phyloP scores from a whole-genome alignment of 2,888 invertebrate genomes.

The Nomada ruficornis region DNA sequence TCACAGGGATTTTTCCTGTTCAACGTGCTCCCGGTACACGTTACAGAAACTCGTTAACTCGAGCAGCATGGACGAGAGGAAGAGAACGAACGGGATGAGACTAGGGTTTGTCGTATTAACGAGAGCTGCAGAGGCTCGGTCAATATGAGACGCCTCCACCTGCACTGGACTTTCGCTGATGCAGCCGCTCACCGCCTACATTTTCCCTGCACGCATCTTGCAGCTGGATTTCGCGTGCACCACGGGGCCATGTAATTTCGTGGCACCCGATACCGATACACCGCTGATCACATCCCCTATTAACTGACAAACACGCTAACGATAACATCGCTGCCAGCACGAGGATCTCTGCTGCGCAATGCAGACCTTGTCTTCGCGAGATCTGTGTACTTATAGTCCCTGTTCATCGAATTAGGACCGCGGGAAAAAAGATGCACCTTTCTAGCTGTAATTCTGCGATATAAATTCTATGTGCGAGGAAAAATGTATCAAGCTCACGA shows the following conservation, averaged over 20 bases:
- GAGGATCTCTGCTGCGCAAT: not conserved
- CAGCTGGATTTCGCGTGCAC: conserved; percentile 19
- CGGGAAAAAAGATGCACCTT: no score
- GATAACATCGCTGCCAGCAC: not conserved
- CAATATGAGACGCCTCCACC: conserved; percentile 58
- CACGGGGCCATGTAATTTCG: conserved; percentile 27
- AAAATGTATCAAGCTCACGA: not conserved
- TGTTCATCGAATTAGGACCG: no score
- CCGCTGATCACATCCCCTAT: conserved; percentile 8
- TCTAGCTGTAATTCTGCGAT: no score
- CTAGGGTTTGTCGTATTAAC: conserved; percentile 41
- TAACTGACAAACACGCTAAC: conserved; percentile 27
- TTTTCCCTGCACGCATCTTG: conserved; percentile 40
- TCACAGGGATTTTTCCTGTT: conserved; percentile 35
- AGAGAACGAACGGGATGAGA: not conserved
- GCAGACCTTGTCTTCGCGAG: no score
- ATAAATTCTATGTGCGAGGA: not conserved
- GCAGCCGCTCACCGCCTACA: conserved; percentile 41
- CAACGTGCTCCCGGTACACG: conserved; percentile 16
- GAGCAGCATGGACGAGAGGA: conserved; percentile 12
- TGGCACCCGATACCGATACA: conserved; percentile 13
- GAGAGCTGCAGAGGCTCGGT: conserved; percentile 58
- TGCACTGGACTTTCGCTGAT: conserved; percentile 63
- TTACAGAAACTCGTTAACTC: conserved; percentile 56
- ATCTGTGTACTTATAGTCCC: no score